Percentiles rank a stretch among this genome's conserved stretches.
Evolutionary conservation across 2,888 invertebrate genomes (phyloP).

Genomic region (Crematogaster levior): DNA sequence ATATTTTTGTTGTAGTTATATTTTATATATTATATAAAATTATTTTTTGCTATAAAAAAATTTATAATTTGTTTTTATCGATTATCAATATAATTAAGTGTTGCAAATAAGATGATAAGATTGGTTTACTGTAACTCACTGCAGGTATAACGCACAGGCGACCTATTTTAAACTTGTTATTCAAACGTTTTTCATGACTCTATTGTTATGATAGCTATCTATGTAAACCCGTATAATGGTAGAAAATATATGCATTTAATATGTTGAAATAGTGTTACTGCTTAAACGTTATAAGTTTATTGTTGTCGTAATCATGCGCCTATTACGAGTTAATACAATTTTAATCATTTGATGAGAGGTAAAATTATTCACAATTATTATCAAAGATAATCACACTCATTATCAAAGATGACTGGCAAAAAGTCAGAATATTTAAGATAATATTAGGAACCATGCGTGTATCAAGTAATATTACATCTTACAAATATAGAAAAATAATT

Average conservation of each 20-base stretch:
- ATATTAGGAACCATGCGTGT: not conserved
- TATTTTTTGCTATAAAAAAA: not conserved
- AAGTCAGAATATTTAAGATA: not conserved
- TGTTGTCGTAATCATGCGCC: not conserved
- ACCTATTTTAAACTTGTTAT: conserved; percentile 53
- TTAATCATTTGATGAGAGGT: not conserved
- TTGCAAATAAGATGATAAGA: not conserved
- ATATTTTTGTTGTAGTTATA: not conserved
- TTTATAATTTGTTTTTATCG: not conserved
- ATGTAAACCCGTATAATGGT: conserved; percentile 22
- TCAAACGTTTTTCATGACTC: conserved; percentile 67
- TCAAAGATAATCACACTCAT: not conserved
- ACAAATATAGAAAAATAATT: not conserved
- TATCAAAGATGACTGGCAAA: not conserved
- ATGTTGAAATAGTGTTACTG: not conserved
- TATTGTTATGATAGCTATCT: conserved; percentile 59
- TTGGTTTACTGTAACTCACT: conserved; percentile 32
- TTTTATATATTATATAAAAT: not conserved
- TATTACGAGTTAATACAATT: conserved; percentile 1
- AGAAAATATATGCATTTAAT: conserved; percentile 17
- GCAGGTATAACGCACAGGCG: conserved; percentile 24
- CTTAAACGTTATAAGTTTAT: not conserved
- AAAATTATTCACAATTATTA: not conserved
- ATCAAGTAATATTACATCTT: not conserved
- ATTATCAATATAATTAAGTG: not conserved